These are phyloP conservation scores for Ispidina picta DNA, from an alignment of 2,797 vertebrate species.

Conservation along the genomic window DNA sequence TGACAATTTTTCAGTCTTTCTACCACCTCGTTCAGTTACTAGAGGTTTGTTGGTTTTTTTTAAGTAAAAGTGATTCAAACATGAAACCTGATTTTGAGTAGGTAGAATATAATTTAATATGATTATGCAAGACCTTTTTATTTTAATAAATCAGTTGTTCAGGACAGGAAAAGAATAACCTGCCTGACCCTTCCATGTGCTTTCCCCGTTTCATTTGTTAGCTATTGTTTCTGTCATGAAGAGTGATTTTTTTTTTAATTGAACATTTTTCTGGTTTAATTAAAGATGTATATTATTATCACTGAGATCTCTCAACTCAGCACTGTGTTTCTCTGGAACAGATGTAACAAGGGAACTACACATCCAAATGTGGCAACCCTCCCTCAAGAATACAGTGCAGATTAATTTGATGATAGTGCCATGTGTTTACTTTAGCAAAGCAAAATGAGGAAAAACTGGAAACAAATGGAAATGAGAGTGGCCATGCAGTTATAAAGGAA, in stretches of 20 bases:
- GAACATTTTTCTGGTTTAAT: slow-evolving; percentile 1
- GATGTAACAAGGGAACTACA: not conserved
- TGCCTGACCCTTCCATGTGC: not conserved
- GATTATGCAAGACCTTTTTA: not conserved
- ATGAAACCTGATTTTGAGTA: not conserved
- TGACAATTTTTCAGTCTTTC: not conserved
- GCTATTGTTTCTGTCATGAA: not conserved
- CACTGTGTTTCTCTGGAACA: not conserved
- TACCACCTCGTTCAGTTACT: not conserved
- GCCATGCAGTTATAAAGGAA: not conserved
- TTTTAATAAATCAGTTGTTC: not conserved
- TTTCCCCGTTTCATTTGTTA: slow-evolving; percentile 1
- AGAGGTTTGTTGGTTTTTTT: not conserved
- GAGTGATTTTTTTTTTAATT: not conserved
- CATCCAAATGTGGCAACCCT: not conserved
- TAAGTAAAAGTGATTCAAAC: not conserved
- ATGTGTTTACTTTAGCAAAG: not conserved
- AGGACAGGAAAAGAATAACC: not conserved
- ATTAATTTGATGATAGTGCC: not conserved
- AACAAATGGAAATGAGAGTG: not conserved
- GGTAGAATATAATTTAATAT: not conserved
- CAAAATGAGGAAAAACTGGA: not conserved
- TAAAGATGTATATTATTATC: not conserved
- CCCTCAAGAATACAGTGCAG: not conserved
- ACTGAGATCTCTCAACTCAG: not conserved